Evolutionary conservation across 1,140 invertebrate species (phyloP).

Genomic region (Drosophila persimilis): DNA sequence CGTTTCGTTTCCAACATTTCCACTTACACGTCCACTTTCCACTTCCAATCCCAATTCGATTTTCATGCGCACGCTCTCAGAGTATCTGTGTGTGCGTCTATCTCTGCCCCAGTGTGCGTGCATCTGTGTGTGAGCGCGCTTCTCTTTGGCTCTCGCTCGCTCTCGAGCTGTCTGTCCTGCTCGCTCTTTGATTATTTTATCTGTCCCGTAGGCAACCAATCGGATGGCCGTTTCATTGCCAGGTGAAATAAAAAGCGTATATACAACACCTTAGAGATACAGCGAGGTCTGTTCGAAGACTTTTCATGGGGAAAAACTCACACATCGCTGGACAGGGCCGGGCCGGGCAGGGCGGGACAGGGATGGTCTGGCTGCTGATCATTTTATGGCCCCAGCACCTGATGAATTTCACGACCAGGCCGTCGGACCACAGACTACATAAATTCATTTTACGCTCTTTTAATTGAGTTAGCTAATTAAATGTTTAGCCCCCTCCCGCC

Average conservation of each 20-base stretch:
- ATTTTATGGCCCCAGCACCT: constrained; percentile 68
- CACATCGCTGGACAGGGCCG: not conserved
- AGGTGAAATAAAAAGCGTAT: constrained; percentile 65
- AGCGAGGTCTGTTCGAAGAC: constrained; percentile 21
- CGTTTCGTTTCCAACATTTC: constrained; percentile 68
- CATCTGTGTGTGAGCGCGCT: constrained; percentile 17
- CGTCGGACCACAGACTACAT: constrained; percentile 34
- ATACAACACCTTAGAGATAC: constrained; percentile 37
- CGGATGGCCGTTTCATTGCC: constrained; percentile 69
- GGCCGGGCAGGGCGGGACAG: no score
- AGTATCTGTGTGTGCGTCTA: constrained; percentile 15
- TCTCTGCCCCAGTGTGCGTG: not conserved
- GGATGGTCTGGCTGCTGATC: not conserved
- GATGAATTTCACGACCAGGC: constrained; percentile 34
- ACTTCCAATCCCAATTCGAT: constrained; percentile 30
- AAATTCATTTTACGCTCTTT: constrained; percentile 76
- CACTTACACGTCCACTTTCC: constrained; percentile 35
- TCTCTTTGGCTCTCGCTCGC: constrained; percentile 16
- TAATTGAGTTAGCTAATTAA: constrained; percentile 80
- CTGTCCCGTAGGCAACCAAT: constrained; percentile 64
- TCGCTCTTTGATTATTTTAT: constrained; percentile 71
- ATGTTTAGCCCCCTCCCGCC: constrained; percentile 31
- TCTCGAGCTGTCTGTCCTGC: constrained; percentile 16
- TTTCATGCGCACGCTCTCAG: constrained; percentile 72
- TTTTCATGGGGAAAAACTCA: not conserved